Evolutionary conservation across 1,140 invertebrate species (phyloP), one percentile per base, ranked within the genome.

Genomic region (Thrips palmi): DNA sequence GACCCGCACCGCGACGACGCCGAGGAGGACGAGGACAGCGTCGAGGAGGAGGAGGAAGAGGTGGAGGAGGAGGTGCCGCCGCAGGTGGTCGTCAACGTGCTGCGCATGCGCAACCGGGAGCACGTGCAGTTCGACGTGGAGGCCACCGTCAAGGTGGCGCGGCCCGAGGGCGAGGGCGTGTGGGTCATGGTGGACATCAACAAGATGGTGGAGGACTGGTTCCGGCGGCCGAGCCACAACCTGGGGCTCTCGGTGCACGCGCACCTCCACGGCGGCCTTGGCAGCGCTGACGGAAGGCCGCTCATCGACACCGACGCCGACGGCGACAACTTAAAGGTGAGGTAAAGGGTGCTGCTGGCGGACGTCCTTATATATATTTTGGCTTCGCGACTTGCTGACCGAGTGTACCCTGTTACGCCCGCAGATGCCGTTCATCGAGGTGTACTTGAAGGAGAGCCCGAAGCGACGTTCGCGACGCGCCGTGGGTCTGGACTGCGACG

Each of bases 391-490:
- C 24, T 8, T 12, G 12, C 12, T 27, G 7, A 8, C 7, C 7
- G 24, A 27, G 12, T 12, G 12, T 12, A 45, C 37, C 36, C 33
- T 44, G 47, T 48, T n/a, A n/a, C n/a, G n/a, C n/a, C n/a, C n/a
- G n/a, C 69, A 89, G 74, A 68, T 77, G 41, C 80, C 85, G 44
- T 85, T 77, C 48, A 68, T 88, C 49, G 83, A 89, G 56, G 66
- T 87, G 46, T 63, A 74, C 50, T 65, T 74, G 22, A 65, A 66
- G 44, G 67, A 75, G 45, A 54, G 62, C 41, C 60, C 68, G 52
- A 61, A 71, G 53, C 58, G 73, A 33, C 43, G 71, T 6, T 69
- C 69, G 28, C 72, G 81, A 45, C 65, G 84, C n/a, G 83, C 71
- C 48, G 66, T 79, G 22, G 77, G 74, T 11, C 65, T 83, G 34